Conservation (phyloP, 2,888 invertebrate species). For the Lasioglossum morio region DNA sequence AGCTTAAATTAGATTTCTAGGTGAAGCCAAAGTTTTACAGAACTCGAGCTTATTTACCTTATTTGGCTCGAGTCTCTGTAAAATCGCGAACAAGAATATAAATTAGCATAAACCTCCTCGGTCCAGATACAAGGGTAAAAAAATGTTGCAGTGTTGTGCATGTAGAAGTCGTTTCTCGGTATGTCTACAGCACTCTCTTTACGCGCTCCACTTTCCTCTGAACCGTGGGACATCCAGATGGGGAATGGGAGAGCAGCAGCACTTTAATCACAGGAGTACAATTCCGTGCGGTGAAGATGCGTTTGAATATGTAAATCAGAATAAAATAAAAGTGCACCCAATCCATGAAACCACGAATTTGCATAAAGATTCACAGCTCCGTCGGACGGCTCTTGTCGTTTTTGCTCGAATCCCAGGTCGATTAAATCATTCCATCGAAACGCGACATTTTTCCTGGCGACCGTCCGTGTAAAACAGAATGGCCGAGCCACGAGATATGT, state of each 20-base stretch:
- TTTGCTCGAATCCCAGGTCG: background rate
- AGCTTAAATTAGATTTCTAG: no score
- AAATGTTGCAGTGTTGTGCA: background rate
- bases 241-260: background rate
- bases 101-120: background rate
- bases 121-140: background rate
- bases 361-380: background rate
- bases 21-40: no score
- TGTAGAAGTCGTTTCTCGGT: background rate
- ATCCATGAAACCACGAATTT: background rate
- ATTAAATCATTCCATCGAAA: conserved; percentile 20
- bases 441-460: conserved; percentile 13
- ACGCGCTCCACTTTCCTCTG: background rate
- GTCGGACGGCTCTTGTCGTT: background rate
- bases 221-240: background rate
- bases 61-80: background rate
- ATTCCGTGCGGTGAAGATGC: background rate
- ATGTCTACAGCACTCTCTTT: background rate
- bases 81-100: background rate
- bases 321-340: background rate
- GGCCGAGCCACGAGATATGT: background rate
- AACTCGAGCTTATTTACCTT: background rate
- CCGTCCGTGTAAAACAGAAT: background rate
- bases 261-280: conserved; percentile 2
- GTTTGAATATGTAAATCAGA: conserved; percentile 4